Base-by-base conservation (phyloP, 1,140 invertebrate genomes). In the Akabosia matsudoensis region DNA sequence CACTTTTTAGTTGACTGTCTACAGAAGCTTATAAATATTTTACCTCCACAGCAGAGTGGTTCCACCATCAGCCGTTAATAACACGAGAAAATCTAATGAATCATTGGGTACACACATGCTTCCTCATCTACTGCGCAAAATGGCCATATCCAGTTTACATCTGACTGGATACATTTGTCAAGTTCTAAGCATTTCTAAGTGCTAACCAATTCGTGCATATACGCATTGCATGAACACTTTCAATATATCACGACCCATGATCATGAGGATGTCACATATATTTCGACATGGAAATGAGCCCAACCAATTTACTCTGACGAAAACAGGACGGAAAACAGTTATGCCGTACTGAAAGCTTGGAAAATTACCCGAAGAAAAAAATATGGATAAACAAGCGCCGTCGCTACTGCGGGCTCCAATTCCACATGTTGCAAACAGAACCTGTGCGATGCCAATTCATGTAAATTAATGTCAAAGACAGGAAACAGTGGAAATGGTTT, bases 51-150 rank as follows among this genome's bases (percentile, higher is more conserved):
- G 7, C 7, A 7, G 7, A 45, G 7, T 45, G 18, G 7, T 45
- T 45, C 37, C 37, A 45, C 7, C 37, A 45, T 10, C 7, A 45
- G 37, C 37, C 37, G 37, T 45, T 45, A 45, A 45, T 45, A 45
- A 45, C 37, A 7, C 7, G 37, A 61, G 54, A 22, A 61, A 61
- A 61, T 61, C 54, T 7, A 61, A 61, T 61, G 54, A 61, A 61
- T 61, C 54, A 61, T 61, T 22, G 10, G 45, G n/a, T n/a, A 51
- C 45, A 51, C n/a, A 13, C 45, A 51, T 13, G 45, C 45, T n/a
- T 13, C 10, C 45, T 51, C n/a, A 51, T n/a, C n/a, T 51, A 51
- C 54, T n/a, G 14, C 24, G 13, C 54, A 16, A 7, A 22, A 61
- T 61, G 54, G 4, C 24, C 54, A 61, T 61, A 3, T 61, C 54